These are phyloP conservation scores for Poeciliopsis infans DNA, from an alignment of 2,797 vertebrate genomes.

Conservation along the genomic window DNA sequence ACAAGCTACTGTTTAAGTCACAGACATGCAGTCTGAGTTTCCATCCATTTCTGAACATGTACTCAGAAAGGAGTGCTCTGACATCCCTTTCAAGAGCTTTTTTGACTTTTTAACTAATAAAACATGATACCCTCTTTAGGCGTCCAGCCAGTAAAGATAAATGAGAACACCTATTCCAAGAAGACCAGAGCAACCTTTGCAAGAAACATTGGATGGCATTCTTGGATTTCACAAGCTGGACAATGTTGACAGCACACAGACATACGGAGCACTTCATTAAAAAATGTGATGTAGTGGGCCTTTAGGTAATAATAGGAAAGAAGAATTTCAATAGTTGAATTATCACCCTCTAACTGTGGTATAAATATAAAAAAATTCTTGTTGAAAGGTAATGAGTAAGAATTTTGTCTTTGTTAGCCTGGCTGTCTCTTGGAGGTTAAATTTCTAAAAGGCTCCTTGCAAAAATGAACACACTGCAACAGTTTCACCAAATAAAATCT, in stretches of 20 bases:
- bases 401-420: neutral
- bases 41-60: neutral
- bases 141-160: neutral
- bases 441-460: neutral
- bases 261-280: neutral
- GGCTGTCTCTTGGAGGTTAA: neutral
- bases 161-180: neutral
- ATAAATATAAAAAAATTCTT: neutral
- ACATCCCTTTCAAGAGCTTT: neutral
- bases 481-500: neutral
- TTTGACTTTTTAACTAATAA: neutral
- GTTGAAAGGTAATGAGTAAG: neutral
- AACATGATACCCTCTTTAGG: neutral
- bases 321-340: neutral
- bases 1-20: neutral
- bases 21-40: neutral
- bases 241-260: neutral
- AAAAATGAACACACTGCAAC: neutral
- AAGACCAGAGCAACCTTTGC: constrained; percentile 1
- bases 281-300: neutral
- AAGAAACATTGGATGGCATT: neutral
- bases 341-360: neutral
- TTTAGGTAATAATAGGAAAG: neutral
- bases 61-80: neutral
- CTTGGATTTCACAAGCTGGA: neutral